A percentile compares a stretch with the other conserved stretches of the same genome.
phyloP scores from a whole-genome alignment of 2,797 vertebrate genomes.

The Enteromius thamalakanensis region DNA sequence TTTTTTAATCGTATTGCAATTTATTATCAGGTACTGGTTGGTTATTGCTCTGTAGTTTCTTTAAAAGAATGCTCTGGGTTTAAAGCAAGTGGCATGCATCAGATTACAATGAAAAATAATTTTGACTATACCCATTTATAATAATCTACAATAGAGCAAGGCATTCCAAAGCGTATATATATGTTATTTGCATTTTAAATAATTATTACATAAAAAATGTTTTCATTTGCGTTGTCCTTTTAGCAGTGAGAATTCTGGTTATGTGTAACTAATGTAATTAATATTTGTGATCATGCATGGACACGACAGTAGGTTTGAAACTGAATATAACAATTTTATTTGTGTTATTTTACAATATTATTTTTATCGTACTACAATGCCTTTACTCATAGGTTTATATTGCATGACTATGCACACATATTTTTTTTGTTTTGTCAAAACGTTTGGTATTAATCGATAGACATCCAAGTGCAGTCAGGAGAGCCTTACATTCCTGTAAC shows the following conservation, averaged over 20 bases:
- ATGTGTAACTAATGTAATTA: too few relatives aligned
- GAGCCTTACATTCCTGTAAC: background rate
- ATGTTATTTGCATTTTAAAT: background rate
- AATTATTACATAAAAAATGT: background rate
- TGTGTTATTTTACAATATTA: too few relatives aligned
- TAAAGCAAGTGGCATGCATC: background rate
- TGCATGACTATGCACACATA: background rate
- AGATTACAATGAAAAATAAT: background rate
- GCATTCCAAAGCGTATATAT: background rate
- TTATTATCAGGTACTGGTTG: background rate
- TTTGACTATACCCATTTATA: background rate
- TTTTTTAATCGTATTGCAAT: background rate
- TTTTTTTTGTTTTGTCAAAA: background rate
- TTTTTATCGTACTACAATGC: too few relatives aligned
- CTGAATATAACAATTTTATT: too few relatives aligned
- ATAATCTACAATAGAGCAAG: background rate
- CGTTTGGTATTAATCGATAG: background rate
- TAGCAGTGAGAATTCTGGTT: background rate
- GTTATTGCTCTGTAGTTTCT: conserved; percentile 15
- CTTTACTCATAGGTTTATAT: background rate
- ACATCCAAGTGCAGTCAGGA: background rate
- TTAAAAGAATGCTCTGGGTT: background rate
- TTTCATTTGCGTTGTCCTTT: background rate
- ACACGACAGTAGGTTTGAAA: too few relatives aligned
- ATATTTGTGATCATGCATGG: background rate